Conservation (phyloP, 1,140 invertebrate species). For the Carcinoscorpius rotundicauda region DNA sequence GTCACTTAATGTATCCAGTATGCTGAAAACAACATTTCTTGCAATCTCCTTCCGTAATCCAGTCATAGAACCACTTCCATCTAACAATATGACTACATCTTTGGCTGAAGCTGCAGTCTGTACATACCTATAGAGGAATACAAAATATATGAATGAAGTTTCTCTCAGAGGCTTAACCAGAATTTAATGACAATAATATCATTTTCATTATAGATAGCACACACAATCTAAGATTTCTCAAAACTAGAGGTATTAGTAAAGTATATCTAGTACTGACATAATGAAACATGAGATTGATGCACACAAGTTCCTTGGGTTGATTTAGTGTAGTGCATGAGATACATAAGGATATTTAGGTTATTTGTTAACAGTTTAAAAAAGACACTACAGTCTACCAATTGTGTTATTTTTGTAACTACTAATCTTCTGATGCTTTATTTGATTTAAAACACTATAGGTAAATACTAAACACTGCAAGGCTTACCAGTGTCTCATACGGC, state of each 20-base stretch:
- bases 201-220: too few relatives aligned
- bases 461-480: background rate
- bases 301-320: background rate
- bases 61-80: constrained; percentile 94
- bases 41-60: constrained; percentile 86
- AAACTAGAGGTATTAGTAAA: too few relatives aligned
- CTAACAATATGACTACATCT: constrained; percentile 90
- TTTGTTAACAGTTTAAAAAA: too few relatives aligned
- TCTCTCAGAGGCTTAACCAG: too few relatives aligned
- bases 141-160: background rate
- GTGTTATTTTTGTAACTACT: too few relatives aligned
- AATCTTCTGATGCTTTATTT: too few relatives aligned
- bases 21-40: constrained; percentile 64
- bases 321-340: background rate
- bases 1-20: constrained; percentile 91
- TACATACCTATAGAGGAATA: constrained; percentile 52
- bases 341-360: background rate
- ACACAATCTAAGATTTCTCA: too few relatives aligned
- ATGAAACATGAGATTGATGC: background rate
- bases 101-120: constrained; percentile 95
- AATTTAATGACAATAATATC: too few relatives aligned
- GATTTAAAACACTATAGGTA: background rate
- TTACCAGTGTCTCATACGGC: constrained; percentile 65
- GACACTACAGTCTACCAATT: too few relatives aligned
- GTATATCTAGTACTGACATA: background rate